Conservation (phyloP, 2,888 invertebrate species). For the Heliconius ethilla region DNA sequence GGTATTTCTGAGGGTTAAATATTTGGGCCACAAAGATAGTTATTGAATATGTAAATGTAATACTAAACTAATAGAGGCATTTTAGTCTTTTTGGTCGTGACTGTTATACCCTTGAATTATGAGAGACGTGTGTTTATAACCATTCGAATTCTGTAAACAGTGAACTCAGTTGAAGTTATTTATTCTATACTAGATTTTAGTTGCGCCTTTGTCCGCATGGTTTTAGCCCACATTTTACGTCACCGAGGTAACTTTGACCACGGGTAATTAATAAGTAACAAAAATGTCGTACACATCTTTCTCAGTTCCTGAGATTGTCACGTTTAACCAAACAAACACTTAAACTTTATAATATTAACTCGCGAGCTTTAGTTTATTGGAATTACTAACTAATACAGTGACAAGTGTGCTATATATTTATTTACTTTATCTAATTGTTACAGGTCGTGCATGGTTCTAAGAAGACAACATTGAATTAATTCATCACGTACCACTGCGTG, state of each 20-base stretch:
- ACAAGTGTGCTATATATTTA: too few species aligned
- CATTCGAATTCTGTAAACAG: not conserved
- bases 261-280: too few species aligned
- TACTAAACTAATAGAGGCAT: not conserved
- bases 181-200: not conserved
- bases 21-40: too few species aligned
- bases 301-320: too few species aligned
- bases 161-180: not conserved
- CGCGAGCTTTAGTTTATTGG: too few species aligned
- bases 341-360: too few species aligned
- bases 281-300: too few species aligned
- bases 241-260: too few species aligned
- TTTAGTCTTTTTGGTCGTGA: not conserved
- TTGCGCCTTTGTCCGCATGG: not conserved
- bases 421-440: slow-evolving; percentile 42
- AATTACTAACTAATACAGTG: too few species aligned
- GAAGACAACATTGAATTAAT: slow-evolving; percentile 45
- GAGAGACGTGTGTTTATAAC: not conserved
- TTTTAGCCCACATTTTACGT: not conserved
- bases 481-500: slow-evolving; percentile 52
- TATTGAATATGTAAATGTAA: too few species aligned
- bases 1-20: too few species aligned
- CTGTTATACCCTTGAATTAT: not conserved
- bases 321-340: too few species aligned
- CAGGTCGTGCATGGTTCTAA: slow-evolving; percentile 60